A percentile compares a stretch with the other conserved stretches of the same genome.
Evolutionary conservation across 2,113 vertebrate genomes (phyloP).

Genomic region (Cariama cristata): DNA sequence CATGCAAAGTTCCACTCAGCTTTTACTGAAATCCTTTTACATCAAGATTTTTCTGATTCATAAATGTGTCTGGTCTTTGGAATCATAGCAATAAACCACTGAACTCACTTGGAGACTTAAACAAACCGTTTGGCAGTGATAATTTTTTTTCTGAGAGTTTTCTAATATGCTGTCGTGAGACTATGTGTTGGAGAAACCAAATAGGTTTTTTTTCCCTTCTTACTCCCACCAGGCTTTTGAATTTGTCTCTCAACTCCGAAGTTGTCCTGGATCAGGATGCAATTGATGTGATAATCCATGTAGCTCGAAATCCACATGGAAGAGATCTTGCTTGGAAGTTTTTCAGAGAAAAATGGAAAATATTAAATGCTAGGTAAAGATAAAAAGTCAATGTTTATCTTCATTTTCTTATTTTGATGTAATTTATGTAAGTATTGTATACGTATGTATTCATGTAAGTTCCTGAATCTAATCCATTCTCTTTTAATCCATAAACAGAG

Average conservation of each 20-base stretch:
- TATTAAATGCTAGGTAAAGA: constrained; percentile 91
- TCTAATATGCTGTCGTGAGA: not conserved
- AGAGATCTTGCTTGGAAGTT: constrained; percentile 95
- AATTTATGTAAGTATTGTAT: not conserved
- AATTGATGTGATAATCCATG: constrained; percentile 96
- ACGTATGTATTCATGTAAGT: not conserved
- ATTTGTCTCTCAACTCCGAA: constrained; percentile 94
- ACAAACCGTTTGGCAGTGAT: not conserved
- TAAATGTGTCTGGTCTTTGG: not conserved
- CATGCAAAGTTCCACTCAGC: not conserved
- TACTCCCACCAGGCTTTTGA: constrained; percentile 81
- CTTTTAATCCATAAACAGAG: not conserved
- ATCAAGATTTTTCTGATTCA: not conserved
- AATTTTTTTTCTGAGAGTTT: not conserved
- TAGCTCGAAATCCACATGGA: constrained; percentile 94
- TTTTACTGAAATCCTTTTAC: not conserved
- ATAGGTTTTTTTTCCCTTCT: not conserved
- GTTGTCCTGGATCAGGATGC: constrained; percentile 96
- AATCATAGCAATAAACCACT: not conserved
- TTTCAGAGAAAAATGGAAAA: constrained; percentile 96
- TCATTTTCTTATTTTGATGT: not conserved
- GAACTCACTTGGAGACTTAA: not conserved
- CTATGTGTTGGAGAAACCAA: not conserved
- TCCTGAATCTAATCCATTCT: not conserved
- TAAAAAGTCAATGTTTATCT: not conserved